Base-by-base conservation (phyloP, 2,888 invertebrate genomes). In the Cremastinae sp. region DNA sequence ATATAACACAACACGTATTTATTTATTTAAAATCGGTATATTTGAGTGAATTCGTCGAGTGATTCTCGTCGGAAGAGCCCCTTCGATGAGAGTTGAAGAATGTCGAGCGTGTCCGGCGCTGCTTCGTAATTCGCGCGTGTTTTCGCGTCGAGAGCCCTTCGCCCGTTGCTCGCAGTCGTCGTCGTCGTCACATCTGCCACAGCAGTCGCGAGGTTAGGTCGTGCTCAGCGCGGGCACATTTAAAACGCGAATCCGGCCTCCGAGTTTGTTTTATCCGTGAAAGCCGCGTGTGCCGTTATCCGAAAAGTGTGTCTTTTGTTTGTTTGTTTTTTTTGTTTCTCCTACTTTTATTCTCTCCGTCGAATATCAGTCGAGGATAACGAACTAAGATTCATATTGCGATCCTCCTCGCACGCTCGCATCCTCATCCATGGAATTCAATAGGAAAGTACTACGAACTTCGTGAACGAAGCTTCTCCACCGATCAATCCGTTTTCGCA, bases 121-220 rank as follows among this genome's bases (percentile, higher is more conserved):
- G 70, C 28, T 81, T 70, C 41, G 45, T 70, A 70, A 41, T 61
- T 53, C 70, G 61, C 70, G 70, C 70, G 69, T 69, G 58, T 49
- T 41, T 58, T 41, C 28, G 41, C 22, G 38, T 38, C 20, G 10
- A 10, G 20, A 22, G 9, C 12, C n/a, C 45, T n/a, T n/a, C n/a
- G n/a, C n/a, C n/a, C n/a, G n/a, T n/a, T n/a, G n/a, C n/a, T n/a
- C n/a, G n/a, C n/a, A n/a, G n/a, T n/a, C n/a, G n/a, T n/a, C n/a
- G n/a, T n/a, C n/a, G n/a, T n/a, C n/a, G n/a, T n/a, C n/a, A n/a
- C n/a, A n/a, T n/a, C n/a, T n/a, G n/a, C n/a, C n/a, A n/a, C n/a
- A n/a, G n/a, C 2, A 28, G 28, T 5, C 28, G 28, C 28, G 74
- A 80, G 80, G 80, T 76, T 80, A 77, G 78, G 80, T 80, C 76